Evolutionary conservation across 2,797 vertebrate genomes (phyloP), one percentile per base, ranked within the genome.

Genomic region (Trachops cirrhosus): DNA sequence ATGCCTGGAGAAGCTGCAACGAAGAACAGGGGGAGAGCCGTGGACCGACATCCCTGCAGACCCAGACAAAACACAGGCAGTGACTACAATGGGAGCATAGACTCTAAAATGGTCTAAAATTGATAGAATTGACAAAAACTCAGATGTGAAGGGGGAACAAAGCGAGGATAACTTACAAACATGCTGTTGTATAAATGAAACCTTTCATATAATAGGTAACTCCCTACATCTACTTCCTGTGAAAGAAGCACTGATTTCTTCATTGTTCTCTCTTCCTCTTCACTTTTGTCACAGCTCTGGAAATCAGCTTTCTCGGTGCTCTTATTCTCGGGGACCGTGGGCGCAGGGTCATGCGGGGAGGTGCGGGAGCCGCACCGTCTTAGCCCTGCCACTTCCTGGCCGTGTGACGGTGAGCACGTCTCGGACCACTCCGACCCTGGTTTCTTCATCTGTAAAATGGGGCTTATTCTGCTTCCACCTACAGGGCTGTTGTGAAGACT

Each of bases 321-420:
- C 19, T 52, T 6, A 3, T 18, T 37, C 44, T 57, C 19, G 0
- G 9, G 77, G 34, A 41, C 34, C 6, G 37, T 0, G 3, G 6
- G 5, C 8, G 19, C n/a, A 1, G 5, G 32, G 52, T 26, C 29
- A 1, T 1, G 3, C 9, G 3, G 7, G 46, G 57, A 34, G 6
- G 16, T 37, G 16, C 34, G 5, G 39, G 24, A 32, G 29, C 14
- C 7, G 0, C 5, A 3, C 3, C 0, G 0, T 46, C 48, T 29
- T 59, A 52, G 64, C 41, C 50, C 44, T 26, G 7, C 16, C 16
- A 1, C 32, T 39, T 15, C 14, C 41, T n/a, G 46, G n/a, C 3
- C 32, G 21, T 41, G 6, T 29, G 37, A 29, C 29, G 14, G 12
- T 21, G 24, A 52, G 39, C 15, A 32, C 16, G 37, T 50, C 37